Evolutionary conservation across 2,113 vertebrate species (phyloP), one percentile per base, ranked within the genome.

Genomic region (Cyprinus carpio): DNA sequence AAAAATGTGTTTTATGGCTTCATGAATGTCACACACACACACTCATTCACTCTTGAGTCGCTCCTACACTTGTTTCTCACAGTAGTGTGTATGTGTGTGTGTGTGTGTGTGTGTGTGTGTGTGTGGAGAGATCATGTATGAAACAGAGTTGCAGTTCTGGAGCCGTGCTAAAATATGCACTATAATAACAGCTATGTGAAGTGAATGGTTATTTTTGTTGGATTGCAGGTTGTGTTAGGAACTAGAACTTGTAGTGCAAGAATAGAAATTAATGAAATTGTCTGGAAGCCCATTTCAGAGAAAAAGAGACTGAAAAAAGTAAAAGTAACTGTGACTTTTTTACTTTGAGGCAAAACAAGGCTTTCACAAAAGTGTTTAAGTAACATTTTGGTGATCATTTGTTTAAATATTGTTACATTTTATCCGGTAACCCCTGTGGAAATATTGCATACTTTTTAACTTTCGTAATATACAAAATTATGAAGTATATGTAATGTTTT

Each of bases 21-120:
- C 71, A 43, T 75, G 40, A 74, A 46, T 74, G 71, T 74, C 71
- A 25, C 37, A 69, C 71, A 25, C 37, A 69, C 65, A 31, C 67
- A 37, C 67, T 71, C 67, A 71, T 71, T 71, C 71, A 13, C 23
- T 40, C 20, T 20, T 0, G 23, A 43, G 37, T 46, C 23, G 6
- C 71, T 75, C 71, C 71, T 75, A 75, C 71, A 27, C 40, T 49
- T 49, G 71, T 25, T 74, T 74, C 71, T 46, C 40, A 43, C 37
- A 75, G 11, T 15, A 11, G 9, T 46, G 43, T 46, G 43, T 46
- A 11, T 46, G 37, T 8, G 37, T 1, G 46, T 13, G 46, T 49
- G 18, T 71, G 31, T 23, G 31, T 25, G 58, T 23, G 31, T 40
- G 67, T 23, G 67, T 71, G 34, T 71, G 67, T 62, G n/a, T 71